These are phyloP conservation scores for Lycophotia porphyrea DNA, from an alignment of 2,888 invertebrate species.

Conservation along the genomic window DNA sequence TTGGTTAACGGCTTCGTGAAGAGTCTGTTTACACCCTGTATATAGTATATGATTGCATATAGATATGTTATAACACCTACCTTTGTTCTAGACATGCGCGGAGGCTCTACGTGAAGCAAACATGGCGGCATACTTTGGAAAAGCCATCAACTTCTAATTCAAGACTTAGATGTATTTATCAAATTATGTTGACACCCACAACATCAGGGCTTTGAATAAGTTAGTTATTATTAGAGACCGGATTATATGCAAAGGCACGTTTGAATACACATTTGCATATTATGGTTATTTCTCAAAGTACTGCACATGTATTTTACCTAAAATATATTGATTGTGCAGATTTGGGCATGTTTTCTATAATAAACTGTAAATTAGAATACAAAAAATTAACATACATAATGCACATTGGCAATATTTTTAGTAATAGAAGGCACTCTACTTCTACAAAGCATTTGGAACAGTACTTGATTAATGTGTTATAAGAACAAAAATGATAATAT, in stretches of 20 bases:
- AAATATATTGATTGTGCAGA: not conserved
- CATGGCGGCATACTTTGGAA: conserved; percentile 98
- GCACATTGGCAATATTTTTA: not conserved
- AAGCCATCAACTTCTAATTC: conserved; percentile 98
- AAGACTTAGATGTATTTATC: conserved; percentile 68
- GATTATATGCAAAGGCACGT: conserved; percentile 13
- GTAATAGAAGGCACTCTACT: not conserved
- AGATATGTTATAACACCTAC: not conserved
- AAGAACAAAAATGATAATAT: conserved; percentile 18
- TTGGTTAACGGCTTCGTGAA: no score
- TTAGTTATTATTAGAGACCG: conserved; percentile 53
- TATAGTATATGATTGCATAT: not conserved
- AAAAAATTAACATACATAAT: not conserved
- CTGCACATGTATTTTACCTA: not conserved
- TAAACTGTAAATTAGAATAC: not conserved
- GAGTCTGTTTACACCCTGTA: no score
- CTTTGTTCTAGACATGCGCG: conserved; percentile 94
- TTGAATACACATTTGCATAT: conserved; percentile 9
- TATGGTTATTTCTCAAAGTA: not conserved
- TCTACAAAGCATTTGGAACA: conserved; percentile 6
- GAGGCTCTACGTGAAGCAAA: conserved; percentile 99
- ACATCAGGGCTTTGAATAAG: conserved; percentile 69
- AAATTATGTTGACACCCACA: conserved; percentile 65
- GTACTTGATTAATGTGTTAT: conserved; percentile 3
- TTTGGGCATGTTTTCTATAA: not conserved